A percentile compares a stretch with the other conserved stretches of the same genome.
Evolutionary conservation across 2,888 invertebrate species (phyloP).

Genomic region (Patella pellucida): DNA sequence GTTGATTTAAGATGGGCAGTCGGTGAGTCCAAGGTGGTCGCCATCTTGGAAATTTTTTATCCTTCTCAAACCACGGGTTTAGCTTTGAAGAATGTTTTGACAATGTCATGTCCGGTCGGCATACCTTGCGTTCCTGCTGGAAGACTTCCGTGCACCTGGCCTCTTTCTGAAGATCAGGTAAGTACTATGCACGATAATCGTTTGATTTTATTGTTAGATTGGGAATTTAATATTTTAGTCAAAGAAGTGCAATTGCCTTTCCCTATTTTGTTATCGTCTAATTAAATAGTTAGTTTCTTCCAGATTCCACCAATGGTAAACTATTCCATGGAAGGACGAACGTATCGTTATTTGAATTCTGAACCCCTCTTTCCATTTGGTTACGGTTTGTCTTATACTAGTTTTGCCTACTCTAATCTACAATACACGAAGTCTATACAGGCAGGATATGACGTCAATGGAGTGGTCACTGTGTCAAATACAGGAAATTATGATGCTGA

Average conservation of each 20-base stretch:
- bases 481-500: constrained; percentile 48
- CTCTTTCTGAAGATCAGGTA: constrained; percentile 30
- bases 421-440: constrained; percentile 24
- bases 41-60: constrained; percentile 60
- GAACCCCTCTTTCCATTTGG: constrained; percentile 58
- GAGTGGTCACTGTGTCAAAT: constrained; percentile 44
- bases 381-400: constrained; percentile 52
- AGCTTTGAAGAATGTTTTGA: constrained; percentile 51
- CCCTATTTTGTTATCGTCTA: too few species aligned
- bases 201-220: too few species aligned
- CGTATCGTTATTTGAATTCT: constrained; percentile 52
- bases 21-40: constrained; percentile 28
- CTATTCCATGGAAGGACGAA: constrained; percentile 47
- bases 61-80: constrained; percentile 63
- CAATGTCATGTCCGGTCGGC: constrained; percentile 35
- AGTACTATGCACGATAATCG: too few species aligned
- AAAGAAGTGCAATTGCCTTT: too few species aligned
- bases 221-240: too few species aligned
- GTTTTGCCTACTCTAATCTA: constrained; percentile 38
- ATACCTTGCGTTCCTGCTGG: constrained; percentile 51
- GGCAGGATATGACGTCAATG: constrained; percentile 39
- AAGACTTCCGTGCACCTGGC: constrained; percentile 65
- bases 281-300: too few species aligned
- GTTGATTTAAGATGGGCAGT: constrained; percentile 48
- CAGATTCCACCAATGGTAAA: background rate